Base-by-base conservation (phyloP, 92 coral and sea anemone species). In the Actinostola sp. region DNA sequence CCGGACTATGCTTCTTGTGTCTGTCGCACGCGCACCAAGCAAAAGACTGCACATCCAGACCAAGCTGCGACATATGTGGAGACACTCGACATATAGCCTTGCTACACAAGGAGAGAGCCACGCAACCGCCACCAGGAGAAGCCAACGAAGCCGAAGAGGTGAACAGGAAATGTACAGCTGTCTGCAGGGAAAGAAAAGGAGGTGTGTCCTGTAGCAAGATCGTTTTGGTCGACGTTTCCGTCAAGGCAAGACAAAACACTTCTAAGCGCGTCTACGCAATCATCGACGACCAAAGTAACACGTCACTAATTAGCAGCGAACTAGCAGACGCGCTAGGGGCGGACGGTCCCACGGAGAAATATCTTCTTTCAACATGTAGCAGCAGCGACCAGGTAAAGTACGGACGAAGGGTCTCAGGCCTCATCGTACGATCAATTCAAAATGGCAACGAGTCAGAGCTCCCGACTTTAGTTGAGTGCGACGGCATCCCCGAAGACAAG, bases 1-100 rank as follows among this genome's bases (percentile, higher is more conserved):
- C 59, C 11, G 52, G 51, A 36, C 66, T 83, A 5, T 75, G 83
- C 55, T 83, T 83, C 51, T 72, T 75, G n/a, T 83, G 87, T 46
- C 53, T 67, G 24, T 48, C 32, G 15, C 16, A 35, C 12, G 57
- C 51, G 24, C 84, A 69, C 32, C 17, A 17, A 0, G 76, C 84
- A 45, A 69, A 59, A 17, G 62, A 79, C 14, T 79, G 84, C 29
- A 45, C 12, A 55, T 57, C 71, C 45, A 59, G 3, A 2, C 36
- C 70, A 15, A 51, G 31, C 16, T 83, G 88, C 54, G 58, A 17
- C 0, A 61, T 46, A 21, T 83, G 87, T 19, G 73, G 80, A 13
- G 61, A 71, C 48, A 71, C 50, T 10, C 81, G 81, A 6, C 80
- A 72, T 61, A 45, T 24, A 2, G 49, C 60, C 11, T 35, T 74